Conservation (phyloP, 2,797 vertebrate species). For the Geotrypetes seraphini region DNA sequence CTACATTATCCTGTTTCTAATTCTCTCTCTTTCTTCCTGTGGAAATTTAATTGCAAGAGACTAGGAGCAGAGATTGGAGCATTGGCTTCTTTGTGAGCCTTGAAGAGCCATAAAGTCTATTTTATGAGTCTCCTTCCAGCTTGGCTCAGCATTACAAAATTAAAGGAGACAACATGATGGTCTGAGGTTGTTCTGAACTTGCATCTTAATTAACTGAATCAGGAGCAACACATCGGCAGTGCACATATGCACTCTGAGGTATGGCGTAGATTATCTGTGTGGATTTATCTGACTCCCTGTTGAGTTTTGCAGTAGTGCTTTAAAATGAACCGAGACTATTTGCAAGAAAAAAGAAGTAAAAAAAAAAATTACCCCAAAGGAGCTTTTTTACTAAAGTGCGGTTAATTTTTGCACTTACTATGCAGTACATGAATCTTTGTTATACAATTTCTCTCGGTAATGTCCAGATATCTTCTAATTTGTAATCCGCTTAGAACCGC, state of each 20-base stretch:
- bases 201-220: conserved; percentile 67
- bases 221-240: too few relatives aligned
- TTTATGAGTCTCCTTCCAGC: conserved; percentile 71
- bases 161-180: conserved; percentile 78
- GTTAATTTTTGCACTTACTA: too few relatives aligned
- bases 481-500: too few relatives aligned
- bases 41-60: conserved; percentile 69
- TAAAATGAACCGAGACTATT: conserved; percentile 7
- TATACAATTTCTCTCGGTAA: too few relatives aligned
- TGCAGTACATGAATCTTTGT: too few relatives aligned
- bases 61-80: conserved; percentile 39
- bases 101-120: conserved; percentile 73
- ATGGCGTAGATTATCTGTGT: conserved; percentile 23
- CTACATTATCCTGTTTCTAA: conserved; percentile 74
- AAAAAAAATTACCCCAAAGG: too few relatives aligned
- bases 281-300: conserved; percentile 24
- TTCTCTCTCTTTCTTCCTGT: conserved; percentile 71
- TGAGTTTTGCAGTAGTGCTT: conserved; percentile 2
- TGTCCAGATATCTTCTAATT: too few relatives aligned
- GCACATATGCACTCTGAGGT: conserved; percentile 21
- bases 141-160: conserved; percentile 60
- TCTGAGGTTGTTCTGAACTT: conserved; percentile 67
- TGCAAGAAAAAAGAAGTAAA: conserved; percentile 6
- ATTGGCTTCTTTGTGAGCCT: conserved; percentile 55
- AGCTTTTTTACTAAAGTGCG: too few relatives aligned